Evolutionary conservation across 2,888 invertebrate species (phyloP).

Genomic region (Drosophila emarginata): DNA sequence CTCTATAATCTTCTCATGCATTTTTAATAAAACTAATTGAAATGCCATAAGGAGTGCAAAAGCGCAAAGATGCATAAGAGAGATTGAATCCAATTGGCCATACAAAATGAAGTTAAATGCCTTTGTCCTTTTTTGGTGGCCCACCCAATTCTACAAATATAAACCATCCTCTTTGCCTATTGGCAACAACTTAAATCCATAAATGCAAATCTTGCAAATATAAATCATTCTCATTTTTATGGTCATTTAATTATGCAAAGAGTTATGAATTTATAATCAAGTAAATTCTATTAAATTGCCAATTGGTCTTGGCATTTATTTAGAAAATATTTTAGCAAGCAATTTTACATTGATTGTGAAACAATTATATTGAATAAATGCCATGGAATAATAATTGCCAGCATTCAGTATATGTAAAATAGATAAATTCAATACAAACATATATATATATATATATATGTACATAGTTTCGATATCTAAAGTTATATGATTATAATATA

Average conservation of each 20-base stretch:
- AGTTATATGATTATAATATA: too few relatives aligned
- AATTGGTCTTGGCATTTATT: not conserved
- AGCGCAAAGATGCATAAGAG: not conserved
- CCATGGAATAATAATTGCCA: too few relatives aligned
- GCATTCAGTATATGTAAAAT: too few relatives aligned
- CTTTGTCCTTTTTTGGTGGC: conserved; percentile 11
- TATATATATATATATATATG: too few relatives aligned
- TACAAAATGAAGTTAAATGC: conserved; percentile 43
- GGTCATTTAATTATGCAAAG: conserved; percentile 46
- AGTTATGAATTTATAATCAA: conserved; percentile 38
- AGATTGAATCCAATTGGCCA: conserved; percentile 41
- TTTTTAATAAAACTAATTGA: conserved; percentile 72
- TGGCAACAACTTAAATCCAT: conserved; percentile 26
- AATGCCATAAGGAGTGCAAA: conserved; percentile 28
- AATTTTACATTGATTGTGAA: not conserved
- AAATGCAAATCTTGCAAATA: conserved; percentile 28
- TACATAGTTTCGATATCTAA: too few relatives aligned
- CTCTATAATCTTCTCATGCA: conserved; percentile 31
- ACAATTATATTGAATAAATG: not conserved
- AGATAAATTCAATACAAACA: too few relatives aligned
- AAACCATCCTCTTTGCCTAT: conserved; percentile 24
- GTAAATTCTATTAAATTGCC: conserved; percentile 10
- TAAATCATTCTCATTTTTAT: conserved; percentile 42
- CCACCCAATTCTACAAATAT: too few relatives aligned
- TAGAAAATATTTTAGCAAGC: not conserved